These are phyloP conservation scores for Cactoblastis cactorum DNA, from an alignment of 2,888 invertebrate genomes.

Conservation along the genomic window DNA sequence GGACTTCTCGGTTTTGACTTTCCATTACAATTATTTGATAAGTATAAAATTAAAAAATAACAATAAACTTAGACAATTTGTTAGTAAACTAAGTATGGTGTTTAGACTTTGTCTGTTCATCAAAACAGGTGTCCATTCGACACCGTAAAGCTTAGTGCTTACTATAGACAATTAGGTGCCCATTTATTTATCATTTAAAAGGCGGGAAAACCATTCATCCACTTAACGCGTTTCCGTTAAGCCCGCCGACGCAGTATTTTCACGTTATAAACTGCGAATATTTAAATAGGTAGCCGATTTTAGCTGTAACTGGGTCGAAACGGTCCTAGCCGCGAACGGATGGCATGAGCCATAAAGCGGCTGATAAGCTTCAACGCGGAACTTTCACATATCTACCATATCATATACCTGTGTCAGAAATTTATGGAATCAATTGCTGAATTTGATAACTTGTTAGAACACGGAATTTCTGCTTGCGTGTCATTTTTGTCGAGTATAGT, in stretches of 20 bases:
- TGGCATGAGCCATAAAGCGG: conserved; percentile 48
- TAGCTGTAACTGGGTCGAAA: conserved; percentile 43
- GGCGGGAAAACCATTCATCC: neutral
- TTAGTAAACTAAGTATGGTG: too few relatives aligned
- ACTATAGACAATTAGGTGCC: too few relatives aligned
- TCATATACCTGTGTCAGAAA: conserved; percentile 23
- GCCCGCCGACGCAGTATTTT: neutral
- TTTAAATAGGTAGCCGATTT: conserved; percentile 50
- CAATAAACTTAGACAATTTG: too few relatives aligned
- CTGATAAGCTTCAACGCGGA: conserved; percentile 44
- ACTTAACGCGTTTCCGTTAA: neutral
- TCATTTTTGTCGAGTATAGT: too few relatives aligned
- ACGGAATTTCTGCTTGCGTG: too few relatives aligned
- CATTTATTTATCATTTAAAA: neutral
- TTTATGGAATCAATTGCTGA: conserved; percentile 18
- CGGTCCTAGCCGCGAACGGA: conserved; percentile 48
- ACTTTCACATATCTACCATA: conserved; percentile 26
- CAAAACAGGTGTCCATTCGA: too few relatives aligned
- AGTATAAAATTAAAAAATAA: too few relatives aligned
- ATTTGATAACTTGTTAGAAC: neutral
- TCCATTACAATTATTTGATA: too few relatives aligned
- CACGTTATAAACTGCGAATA: conserved; percentile 26
- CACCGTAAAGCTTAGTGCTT: too few relatives aligned
- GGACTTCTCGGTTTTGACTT: too few relatives aligned
- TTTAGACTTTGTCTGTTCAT: too few relatives aligned